These are phyloP conservation scores for Conchocele bisecta DNA, from an alignment of 2,888 invertebrate species.

Conservation along the genomic window DNA sequence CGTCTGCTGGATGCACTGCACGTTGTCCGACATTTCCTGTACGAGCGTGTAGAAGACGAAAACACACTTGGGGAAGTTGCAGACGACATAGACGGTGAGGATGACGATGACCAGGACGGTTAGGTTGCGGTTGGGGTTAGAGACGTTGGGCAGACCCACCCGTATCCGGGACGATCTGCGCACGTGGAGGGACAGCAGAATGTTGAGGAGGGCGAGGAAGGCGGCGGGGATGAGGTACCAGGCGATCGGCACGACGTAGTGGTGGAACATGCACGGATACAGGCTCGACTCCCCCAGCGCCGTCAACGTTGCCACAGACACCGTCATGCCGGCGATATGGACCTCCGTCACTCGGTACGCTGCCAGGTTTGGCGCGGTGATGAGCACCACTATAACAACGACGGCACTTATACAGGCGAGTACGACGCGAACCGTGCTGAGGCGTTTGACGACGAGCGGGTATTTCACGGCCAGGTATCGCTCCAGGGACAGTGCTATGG, in stretches of 20 bases:
- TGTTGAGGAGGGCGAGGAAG: conserved; percentile 53
- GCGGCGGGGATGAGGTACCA: conserved; percentile 67
- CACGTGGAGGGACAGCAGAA: conserved; percentile 56
- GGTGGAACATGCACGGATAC: conserved; percentile 61
- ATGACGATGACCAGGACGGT: conserved; percentile 62
- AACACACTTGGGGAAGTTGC: conserved; percentile 64
- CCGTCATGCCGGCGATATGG: conserved; percentile 16
- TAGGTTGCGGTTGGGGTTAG: conserved; percentile 60
- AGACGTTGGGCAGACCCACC: conserved; percentile 46
- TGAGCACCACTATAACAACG: conserved; percentile 18
- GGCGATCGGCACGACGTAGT: conserved; percentile 61
- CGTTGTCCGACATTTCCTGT: conserved; percentile 44
- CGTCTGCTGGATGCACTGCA: conserved; percentile 48
- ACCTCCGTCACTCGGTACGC: conserved; percentile 48
- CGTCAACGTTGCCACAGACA: conserved; percentile 45
- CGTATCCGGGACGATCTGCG: conserved; percentile 60
- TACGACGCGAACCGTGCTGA: conserved; percentile 44
- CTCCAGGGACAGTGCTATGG: conserved; percentile 62
- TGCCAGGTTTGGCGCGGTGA: conserved; percentile 58
- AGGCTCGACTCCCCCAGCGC: conserved; percentile 41
- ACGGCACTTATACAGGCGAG: conserved; percentile 34
- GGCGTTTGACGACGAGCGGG: conserved; percentile 54
- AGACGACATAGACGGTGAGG: conserved; percentile 59
- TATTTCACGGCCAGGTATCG: conserved; percentile 61
- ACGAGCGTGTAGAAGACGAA: conserved; percentile 58